Conservation (phyloP, 2,797 vertebrate genomes). For the Premnoplex brunnescens region DNA sequence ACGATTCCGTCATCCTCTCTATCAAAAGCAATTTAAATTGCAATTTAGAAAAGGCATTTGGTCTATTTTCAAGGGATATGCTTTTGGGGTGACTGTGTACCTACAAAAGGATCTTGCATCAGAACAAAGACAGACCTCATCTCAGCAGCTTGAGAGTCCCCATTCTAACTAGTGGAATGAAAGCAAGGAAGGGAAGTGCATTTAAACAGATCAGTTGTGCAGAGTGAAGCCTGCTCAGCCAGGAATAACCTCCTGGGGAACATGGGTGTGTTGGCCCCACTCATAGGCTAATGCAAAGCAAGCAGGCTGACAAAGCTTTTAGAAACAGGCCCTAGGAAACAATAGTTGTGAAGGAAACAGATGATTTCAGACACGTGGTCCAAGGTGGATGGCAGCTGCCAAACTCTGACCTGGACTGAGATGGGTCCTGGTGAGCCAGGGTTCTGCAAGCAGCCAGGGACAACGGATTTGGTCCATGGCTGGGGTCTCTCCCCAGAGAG, state of each 20-base stretch:
- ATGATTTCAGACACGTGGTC: not conserved
- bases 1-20: not conserved
- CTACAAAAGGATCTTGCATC: not conserved
- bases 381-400: not conserved
- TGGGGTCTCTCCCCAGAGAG: not conserved
- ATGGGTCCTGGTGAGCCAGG: accelerated
- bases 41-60: constrained; percentile 22
- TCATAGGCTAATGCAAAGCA: not conserved
- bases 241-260: not conserved
- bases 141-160: not conserved
- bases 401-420: not conserved
- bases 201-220: not conserved
- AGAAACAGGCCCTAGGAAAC: not conserved
- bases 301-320: not conserved
- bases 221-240: not conserved
- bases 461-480: accelerated
- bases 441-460: accelerated
- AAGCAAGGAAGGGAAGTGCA: not conserved
- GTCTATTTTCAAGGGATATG: not conserved
- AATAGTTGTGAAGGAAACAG: not conserved
- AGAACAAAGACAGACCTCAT: constrained; percentile 66
- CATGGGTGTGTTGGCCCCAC: not conserved
- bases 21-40: not conserved
- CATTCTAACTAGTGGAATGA: not conserved
- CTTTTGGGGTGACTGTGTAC: not conserved